Percentiles rank a stretch among this genome's conserved stretches.
Conservation (phyloP, 2,113 vertebrate genomes). For the Indicator maculatus region DNA sequence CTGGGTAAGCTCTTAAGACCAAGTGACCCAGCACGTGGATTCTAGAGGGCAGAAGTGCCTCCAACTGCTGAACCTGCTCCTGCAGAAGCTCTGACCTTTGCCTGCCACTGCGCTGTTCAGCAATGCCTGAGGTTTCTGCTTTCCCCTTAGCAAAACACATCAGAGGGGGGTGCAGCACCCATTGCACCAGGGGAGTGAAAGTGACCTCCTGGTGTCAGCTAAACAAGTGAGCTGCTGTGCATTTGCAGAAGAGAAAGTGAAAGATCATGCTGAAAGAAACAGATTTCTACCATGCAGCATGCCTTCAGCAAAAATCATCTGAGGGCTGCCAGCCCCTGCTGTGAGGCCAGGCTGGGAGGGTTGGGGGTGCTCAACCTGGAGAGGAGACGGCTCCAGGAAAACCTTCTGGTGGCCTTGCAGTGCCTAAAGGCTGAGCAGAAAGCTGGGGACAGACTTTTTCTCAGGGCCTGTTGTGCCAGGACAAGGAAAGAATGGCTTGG, state of each 20-base stretch:
- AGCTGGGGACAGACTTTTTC: too few species aligned
- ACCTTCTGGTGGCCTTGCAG: too few species aligned
- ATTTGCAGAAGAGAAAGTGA: not conserved
- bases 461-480: too few species aligned
- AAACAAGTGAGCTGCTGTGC: not conserved
- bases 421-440: too few species aligned
- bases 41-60: not conserved
- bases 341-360: too few species aligned
- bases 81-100: not conserved
- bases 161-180: not conserved
- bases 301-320: not conserved
- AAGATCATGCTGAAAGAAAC: not conserved
- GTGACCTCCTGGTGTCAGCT: not conserved
- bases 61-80: fast-evolving
- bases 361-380: too few species aligned
- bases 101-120: fast-evolving
- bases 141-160: not conserved
- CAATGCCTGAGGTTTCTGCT: not conserved
- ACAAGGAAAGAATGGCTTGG: too few species aligned
- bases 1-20: not conserved
- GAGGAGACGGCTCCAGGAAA: too few species aligned
- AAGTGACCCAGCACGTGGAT: not conserved
- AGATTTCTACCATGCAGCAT: not conserved
- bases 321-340: too few species aligned
- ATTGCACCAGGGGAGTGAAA: not conserved